Percentiles rank a stretch among this genome's conserved stretches.
phyloP scores from a whole-genome alignment of 2,113 vertebrate species.

The Uria aalge region DNA sequence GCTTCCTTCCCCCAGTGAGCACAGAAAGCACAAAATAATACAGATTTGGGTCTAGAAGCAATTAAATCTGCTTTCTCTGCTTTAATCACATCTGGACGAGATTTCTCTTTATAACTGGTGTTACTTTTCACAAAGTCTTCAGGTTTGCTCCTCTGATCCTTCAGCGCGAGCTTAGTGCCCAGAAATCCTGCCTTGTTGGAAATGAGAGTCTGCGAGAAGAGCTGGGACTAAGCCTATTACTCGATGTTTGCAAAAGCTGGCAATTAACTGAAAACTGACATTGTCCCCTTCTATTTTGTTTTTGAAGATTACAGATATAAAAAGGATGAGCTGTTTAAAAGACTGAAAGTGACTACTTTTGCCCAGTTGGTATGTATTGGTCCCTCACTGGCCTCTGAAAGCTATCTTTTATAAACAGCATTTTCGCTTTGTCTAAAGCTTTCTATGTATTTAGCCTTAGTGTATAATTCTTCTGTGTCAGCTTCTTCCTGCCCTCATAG shows the following conservation, averaged over 20 bases:
- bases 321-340: slow-evolving; percentile 94
- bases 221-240: neutral
- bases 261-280: neutral
- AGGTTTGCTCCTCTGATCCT: neutral
- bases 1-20: neutral
- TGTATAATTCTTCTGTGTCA: neutral
- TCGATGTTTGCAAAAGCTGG: neutral
- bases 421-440: neutral
- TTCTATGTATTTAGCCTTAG: accelerated
- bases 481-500: neutral
- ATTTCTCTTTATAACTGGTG: neutral
- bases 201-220: accelerated
- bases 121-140: neutral
- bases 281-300: neutral
- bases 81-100: accelerated
- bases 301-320: slow-evolving; percentile 91
- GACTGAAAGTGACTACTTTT: slow-evolving; percentile 93
- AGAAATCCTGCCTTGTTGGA: neutral
- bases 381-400: neutral
- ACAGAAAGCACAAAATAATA: neutral
- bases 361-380: slow-evolving; percentile 87
- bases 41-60: neutral
- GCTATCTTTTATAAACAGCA: neutral
- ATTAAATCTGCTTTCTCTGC: neutral
- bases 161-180: neutral